Percentiles rank a stretch among this genome's conserved stretches.
Evolutionary conservation across 2,113 vertebrate genomes (phyloP).

Genomic region (Xerus inauris): DNA sequence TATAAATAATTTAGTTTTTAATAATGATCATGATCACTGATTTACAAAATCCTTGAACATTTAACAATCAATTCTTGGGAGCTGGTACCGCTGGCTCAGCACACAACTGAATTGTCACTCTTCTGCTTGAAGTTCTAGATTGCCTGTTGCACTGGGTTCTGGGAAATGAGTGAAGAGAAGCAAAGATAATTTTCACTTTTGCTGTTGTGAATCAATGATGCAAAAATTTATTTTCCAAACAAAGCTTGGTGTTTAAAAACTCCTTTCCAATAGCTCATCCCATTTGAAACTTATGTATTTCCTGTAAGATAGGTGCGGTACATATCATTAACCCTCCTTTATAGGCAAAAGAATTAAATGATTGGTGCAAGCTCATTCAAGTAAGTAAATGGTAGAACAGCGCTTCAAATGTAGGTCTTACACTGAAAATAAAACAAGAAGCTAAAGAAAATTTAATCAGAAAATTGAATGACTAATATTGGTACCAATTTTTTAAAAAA

Average conservation of each 20-base stretch:
- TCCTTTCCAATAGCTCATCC: neutral
- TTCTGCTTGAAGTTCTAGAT: neutral
- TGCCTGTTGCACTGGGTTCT: neutral
- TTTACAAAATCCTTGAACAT: neutral
- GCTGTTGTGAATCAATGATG: conserved; percentile 13
- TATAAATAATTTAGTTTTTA: conserved; percentile 35
- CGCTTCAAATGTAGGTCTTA: conserved; percentile 30
- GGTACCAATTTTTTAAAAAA: neutral
- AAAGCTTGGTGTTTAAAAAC: neutral
- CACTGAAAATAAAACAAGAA: neutral
- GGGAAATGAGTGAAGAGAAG: neutral
- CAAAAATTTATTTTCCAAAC: conserved; percentile 19
- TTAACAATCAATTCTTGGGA: neutral
- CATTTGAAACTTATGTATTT: neutral
- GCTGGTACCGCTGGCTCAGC: neutral
- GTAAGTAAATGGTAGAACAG: neutral
- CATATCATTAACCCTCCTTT: neutral
- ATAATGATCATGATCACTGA: neutral
- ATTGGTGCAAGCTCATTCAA: neutral
- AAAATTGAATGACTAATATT: neutral
- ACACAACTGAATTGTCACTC: neutral
- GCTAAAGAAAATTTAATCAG: conserved; percentile 28
- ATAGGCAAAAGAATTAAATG: neutral
- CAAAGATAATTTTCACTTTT: neutral
- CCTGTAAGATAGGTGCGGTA: neutral